These are phyloP conservation scores for Andricus grossulariae DNA, from an alignment of 1,140 invertebrate species.

Conservation along the genomic window DNA sequence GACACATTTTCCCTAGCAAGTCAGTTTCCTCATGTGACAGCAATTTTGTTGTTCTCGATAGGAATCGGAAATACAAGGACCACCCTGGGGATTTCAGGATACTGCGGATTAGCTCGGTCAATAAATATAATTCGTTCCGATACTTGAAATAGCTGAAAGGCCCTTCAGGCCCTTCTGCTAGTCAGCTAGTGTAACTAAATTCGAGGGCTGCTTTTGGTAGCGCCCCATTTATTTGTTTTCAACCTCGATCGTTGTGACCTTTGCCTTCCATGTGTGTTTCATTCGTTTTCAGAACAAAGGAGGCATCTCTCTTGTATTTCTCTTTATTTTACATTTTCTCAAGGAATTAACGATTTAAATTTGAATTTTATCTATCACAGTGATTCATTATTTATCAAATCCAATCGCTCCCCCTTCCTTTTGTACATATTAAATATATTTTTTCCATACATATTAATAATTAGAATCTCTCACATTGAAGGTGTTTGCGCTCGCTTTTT, in stretches of 20 bases:
- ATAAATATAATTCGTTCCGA: constrained; percentile 76
- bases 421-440: too few relatives aligned
- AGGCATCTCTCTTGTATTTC: neutral
- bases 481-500: too few relatives aligned
- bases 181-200: constrained; percentile 65
- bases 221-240: constrained; percentile 42
- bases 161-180: constrained; percentile 46
- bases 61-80: constrained; percentile 57
- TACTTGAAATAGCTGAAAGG: constrained; percentile 66
- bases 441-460: too few relatives aligned
- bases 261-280: constrained; percentile 23
- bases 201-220: constrained; percentile 55
- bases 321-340: neutral
- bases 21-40: neutral
- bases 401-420: too few relatives aligned
- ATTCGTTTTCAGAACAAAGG: constrained; percentile 19
- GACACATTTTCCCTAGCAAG: neutral
- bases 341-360: neutral
- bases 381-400: neutral
- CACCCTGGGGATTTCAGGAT: constrained; percentile 72
- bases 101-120: constrained; percentile 70
- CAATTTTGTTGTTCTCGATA: constrained; percentile 42
- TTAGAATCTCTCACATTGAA: too few relatives aligned
- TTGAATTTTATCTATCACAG: too few relatives aligned
- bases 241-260: constrained; percentile 21